Base-by-base conservation (phyloP, 53 echinoderm and acorn worm genomes). In the Holothuria leucospilota region DNA sequence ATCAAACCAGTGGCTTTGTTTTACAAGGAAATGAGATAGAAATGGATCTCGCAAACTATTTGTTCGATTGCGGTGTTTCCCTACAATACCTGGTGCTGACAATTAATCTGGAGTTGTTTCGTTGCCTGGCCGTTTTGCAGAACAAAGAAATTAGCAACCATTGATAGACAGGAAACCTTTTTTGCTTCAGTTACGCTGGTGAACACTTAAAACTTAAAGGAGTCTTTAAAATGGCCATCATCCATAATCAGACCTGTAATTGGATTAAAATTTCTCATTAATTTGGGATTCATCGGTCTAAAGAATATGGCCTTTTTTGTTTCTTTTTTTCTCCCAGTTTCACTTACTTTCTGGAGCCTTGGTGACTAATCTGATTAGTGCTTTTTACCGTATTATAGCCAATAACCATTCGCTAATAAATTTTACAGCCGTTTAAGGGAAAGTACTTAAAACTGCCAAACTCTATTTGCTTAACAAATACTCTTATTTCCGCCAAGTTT, bases 381-480 rank as follows among this genome's bases (percentile, higher is more conserved):
- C n/a, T 41, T 20, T 30, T 72, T 3, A 18, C 15, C 15, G 40
- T 38, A 41, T 72, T 39, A n/a, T 72, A 14, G 25, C 75, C 75
- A 49, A 75, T 75, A 75, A 75, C 75, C 49, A 75, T 75, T 52
- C 46, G 41, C 52, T 75, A 75, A 42, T 75, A 52, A 75, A 49
- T 75, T 75, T 53, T n/a, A 8, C 26, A 52, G 75, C 12, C 75
- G 26, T 3, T 16, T 52, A 49, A 41, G 70, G 26, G 38, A 75
- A 75, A 51, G 52, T 49, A 12, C 25, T 75, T 51, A 75, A 75
- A 25, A 75, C 21, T 39, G 75, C 46, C 26, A 75, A 75, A 49
- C 13, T 75, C 20, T 75, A 52, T 75, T 75, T 75, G 75, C 38
- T 75, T 75, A 51, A 75, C 51, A 75, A 75, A 75, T 75, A 75